These are phyloP conservation scores for Phoxinus dragarum DNA, from an alignment of 2,797 vertebrate genomes.

Conservation along the genomic window DNA sequence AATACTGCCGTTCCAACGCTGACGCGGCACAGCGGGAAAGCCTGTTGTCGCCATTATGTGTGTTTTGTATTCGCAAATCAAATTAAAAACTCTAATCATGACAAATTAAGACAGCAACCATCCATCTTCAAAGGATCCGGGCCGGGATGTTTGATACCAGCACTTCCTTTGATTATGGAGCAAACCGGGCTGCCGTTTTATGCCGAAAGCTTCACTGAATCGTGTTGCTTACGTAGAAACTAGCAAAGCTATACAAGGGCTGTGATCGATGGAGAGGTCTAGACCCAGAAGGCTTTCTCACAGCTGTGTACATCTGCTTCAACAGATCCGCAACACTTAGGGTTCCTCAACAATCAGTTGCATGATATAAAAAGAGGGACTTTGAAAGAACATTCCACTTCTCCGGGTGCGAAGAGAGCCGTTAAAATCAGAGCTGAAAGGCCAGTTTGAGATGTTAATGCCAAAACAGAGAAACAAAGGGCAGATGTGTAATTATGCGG, in stretches of 20 bases:
- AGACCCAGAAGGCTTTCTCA: conserved; percentile 72
- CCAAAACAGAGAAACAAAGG: conserved; percentile 75
- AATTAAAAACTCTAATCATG: conserved; percentile 52
- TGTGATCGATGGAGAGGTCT: conserved; percentile 72
- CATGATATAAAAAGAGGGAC: conserved; percentile 63
- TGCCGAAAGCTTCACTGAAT: conserved; percentile 70
- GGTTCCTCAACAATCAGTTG: conserved; percentile 67
- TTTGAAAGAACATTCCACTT: conserved; percentile 65
- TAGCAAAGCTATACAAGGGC: conserved; percentile 74
- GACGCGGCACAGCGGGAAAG: conserved; percentile 44
- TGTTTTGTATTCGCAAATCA: conserved; percentile 51
- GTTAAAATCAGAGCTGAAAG: conserved; percentile 66
- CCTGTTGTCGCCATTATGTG: conserved; percentile 44
- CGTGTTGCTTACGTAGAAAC: conserved; percentile 70
- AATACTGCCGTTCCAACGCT: conserved; percentile 50
- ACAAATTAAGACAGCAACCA: conserved; percentile 46
- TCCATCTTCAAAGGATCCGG: not conserved
- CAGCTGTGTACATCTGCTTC: conserved; percentile 70
- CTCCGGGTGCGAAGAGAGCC: conserved; percentile 58
- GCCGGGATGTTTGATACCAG: conserved; percentile 1
- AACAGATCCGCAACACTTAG: conserved; percentile 55
- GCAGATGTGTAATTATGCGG: conserved; percentile 82
- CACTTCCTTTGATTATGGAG: conserved; percentile 15
- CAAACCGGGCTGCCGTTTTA: conserved; percentile 63
- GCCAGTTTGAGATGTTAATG: conserved; percentile 82